Evolutionary conservation across 2,113 vertebrate species (phyloP).

Genomic region (Oxygymnocypris stewartii): DNA sequence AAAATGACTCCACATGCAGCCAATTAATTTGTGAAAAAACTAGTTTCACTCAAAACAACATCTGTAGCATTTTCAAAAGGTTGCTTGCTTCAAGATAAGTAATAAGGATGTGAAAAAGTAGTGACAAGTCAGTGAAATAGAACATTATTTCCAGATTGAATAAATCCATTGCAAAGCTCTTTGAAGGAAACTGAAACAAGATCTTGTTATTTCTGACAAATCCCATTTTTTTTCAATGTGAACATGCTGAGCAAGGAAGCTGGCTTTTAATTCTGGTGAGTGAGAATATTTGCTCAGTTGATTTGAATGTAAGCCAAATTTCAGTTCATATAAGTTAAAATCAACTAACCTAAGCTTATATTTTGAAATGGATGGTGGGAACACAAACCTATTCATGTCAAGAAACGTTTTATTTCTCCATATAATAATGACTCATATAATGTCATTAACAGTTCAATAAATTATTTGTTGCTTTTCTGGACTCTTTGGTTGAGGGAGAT

Average conservation of each 20-base stretch:
- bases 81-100: slow-evolving; percentile 28
- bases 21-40: not conserved
- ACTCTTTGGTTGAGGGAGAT: not conserved
- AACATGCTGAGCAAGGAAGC: slow-evolving; percentile 50
- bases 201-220: slow-evolving; percentile 50
- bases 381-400: slow-evolving; percentile 44
- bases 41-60: slow-evolving; percentile 44
- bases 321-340: slow-evolving; percentile 42
- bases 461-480: not conserved
- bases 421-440: not conserved
- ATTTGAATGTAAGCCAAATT: slow-evolving; percentile 51
- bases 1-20: slow-evolving; percentile 44
- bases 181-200: slow-evolving; percentile 53
- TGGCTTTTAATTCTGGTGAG: slow-evolving; percentile 47
- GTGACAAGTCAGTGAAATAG: slow-evolving; percentile 29
- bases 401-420: slow-evolving; percentile 6
- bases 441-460: not conserved
- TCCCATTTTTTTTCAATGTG: slow-evolving; percentile 47
- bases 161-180: slow-evolving; percentile 57
- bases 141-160: slow-evolving; percentile 57
- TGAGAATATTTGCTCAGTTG: slow-evolving; percentile 57
- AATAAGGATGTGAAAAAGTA: slow-evolving; percentile 45
- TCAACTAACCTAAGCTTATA: slow-evolving; percentile 33
- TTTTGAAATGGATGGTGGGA: slow-evolving; percentile 13
- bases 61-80: slow-evolving; percentile 35